Conservation (phyloP, 2,888 invertebrate genomes). For the Callyntrura guangdongensis region DNA sequence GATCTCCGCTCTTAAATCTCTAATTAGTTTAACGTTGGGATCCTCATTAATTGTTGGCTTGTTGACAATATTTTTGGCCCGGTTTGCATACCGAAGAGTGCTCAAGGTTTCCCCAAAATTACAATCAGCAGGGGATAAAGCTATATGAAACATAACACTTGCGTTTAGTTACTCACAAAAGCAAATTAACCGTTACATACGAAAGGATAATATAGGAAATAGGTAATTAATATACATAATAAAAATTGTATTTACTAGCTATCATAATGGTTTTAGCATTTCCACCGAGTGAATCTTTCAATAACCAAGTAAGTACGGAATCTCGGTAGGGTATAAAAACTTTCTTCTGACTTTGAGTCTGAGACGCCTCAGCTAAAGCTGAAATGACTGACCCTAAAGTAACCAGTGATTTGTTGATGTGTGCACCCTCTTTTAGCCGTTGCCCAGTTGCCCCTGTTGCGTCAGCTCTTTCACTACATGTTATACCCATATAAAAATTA, state of each 20-base stretch:
- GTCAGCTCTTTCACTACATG: conserved; percentile 92
- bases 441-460: conserved; percentile 96
- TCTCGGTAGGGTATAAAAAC: conserved; percentile 95
- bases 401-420: conserved; percentile 96
- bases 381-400: conserved; percentile 96
- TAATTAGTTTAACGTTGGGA: conserved; percentile 94
- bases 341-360: conserved; percentile 77
- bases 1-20: conserved; percentile 94
- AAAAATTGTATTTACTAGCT: conserved; percentile 87
- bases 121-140: conserved; percentile 92
- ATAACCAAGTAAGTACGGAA: conserved; percentile 94
- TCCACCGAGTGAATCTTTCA: conserved; percentile 95
- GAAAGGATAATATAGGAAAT: background rate
- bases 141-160: conserved; percentile 81
- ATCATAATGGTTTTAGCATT: conserved; percentile 97
- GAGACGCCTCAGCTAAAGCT: conserved; percentile 88
- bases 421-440: conserved; percentile 94
- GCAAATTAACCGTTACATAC: too few relatives aligned
- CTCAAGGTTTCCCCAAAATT: conserved; percentile 95
- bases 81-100: conserved; percentile 94
- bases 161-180: too few relatives aligned
- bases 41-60: conserved; percentile 97
- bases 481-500: background rate
- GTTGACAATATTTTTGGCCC: conserved; percentile 96
- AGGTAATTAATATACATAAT: background rate